Conservation (phyloP, 1,140 invertebrate species). For the Tetramorium alpestre region DNA sequence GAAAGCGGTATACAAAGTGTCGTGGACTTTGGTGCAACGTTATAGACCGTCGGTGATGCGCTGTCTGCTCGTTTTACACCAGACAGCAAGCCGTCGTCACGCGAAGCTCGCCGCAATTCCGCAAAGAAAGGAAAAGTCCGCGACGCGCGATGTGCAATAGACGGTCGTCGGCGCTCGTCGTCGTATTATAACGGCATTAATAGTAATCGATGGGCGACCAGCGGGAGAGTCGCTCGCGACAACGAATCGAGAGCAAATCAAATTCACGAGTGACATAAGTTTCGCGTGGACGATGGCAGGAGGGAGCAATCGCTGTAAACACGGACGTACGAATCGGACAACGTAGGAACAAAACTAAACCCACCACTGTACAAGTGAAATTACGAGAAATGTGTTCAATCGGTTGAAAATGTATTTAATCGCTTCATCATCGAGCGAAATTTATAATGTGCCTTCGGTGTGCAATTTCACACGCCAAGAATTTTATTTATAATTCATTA, state of each 20-base stretch:
- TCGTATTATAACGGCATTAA: constrained; percentile 46
- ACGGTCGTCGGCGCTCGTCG: neutral
- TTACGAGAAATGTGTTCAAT: constrained; percentile 32
- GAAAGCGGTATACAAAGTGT: constrained; percentile 15
- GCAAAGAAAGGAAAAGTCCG: constrained; percentile 54
- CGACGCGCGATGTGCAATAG: constrained; percentile 43
- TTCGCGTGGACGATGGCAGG: neutral
- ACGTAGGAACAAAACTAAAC: constrained; percentile 21
- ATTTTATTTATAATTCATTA: constrained; percentile 26
- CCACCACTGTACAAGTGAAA: constrained; percentile 13
- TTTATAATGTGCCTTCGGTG: neutral
- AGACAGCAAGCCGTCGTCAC: constrained; percentile 38
- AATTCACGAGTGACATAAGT: constrained; percentile 34
- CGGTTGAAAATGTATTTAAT: constrained; percentile 32
- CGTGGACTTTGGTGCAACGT: neutral
- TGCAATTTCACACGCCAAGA: neutral
- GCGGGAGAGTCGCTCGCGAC: neutral
- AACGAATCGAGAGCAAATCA: constrained; percentile 46
- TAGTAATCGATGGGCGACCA: constrained; percentile 32
- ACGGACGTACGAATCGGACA: neutral
- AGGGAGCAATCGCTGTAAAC: constrained; percentile 23
- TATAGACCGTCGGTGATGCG: constrained; percentile 11
- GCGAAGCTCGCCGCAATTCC: constrained; percentile 38
- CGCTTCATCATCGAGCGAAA: neutral
- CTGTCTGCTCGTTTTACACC: constrained; percentile 15